Conservation (phyloP, 2,113 vertebrate genomes). For the Varanus komodoensis region DNA sequence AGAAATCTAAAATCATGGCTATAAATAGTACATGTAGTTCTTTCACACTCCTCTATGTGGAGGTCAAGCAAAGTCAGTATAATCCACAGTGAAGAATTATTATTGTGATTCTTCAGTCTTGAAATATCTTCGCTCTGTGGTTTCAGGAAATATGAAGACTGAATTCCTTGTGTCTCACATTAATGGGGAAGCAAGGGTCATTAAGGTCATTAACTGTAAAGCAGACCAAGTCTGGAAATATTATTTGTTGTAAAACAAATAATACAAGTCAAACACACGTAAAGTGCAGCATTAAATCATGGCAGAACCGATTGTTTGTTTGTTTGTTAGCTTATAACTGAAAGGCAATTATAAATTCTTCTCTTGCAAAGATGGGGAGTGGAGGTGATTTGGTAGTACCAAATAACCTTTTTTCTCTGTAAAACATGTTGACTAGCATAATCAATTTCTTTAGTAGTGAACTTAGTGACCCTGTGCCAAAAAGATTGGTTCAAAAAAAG, state of each 20-base stretch:
- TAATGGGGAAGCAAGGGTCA: neutral
- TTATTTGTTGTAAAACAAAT: neutral
- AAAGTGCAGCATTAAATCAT: neutral
- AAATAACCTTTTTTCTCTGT: neutral
- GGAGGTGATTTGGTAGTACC: neutral
- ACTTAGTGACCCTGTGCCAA: neutral
- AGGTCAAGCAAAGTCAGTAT: slow-evolving; percentile 22
- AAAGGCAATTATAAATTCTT: neutral
- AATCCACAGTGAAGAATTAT: slow-evolving; percentile 2
- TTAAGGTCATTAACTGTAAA: neutral
- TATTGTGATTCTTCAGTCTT: slow-evolving; percentile 2
- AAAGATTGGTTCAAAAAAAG: too few species aligned
- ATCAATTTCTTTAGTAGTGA: neutral
- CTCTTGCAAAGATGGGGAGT: neutral
- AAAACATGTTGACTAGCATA: neutral
- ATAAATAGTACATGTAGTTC: slow-evolving; percentile 21
- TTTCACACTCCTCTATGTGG: slow-evolving; percentile 18
- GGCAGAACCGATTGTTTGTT: neutral
- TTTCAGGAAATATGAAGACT: neutral
- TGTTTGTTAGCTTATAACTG: neutral
- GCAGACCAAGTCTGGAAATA: neutral
- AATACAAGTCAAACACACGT: neutral
- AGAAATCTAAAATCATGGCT: neutral
- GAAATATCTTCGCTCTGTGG: neutral
- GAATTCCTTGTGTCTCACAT: neutral